Percentiles rank a stretch among this genome's conserved stretches.
phyloP scores from a whole-genome alignment of 2,888 invertebrate species.

The Acholoe squamosa region DNA sequence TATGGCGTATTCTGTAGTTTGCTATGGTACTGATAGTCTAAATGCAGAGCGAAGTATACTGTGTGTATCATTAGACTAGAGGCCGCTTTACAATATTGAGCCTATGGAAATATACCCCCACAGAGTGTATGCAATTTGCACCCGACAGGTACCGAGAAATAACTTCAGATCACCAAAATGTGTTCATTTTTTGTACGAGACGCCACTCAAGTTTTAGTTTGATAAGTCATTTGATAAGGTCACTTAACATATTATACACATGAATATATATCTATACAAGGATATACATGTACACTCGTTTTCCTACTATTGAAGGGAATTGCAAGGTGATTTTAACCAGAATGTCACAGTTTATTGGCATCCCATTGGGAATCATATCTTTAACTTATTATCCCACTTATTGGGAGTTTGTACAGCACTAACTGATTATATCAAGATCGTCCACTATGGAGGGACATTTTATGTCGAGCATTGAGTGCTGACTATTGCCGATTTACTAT shows the following conservation, averaged over 20 bases:
- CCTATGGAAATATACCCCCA: not conserved
- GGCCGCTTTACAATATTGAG: not conserved
- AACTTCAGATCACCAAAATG: constrained; percentile 43
- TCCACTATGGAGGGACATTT: not conserved
- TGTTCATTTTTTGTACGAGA: constrained; percentile 15
- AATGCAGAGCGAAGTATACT: not conserved
- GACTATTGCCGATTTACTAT: not conserved
- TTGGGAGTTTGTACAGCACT: constrained; percentile 10
- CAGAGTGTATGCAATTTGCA: not conserved
- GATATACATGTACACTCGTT: not conserved
- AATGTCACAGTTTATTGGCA: not conserved
- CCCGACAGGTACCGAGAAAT: not conserved
- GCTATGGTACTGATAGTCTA: not conserved
- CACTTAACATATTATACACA: constrained; percentile 6
- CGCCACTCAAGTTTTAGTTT: constrained; percentile 20
- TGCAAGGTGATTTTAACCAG: not conserved
- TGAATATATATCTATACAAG: no score
- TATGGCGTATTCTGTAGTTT: not conserved
- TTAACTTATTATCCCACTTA: not conserved
- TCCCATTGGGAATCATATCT: constrained; percentile 18
- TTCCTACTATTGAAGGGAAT: constrained; percentile 2
- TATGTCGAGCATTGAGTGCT: not conserved
- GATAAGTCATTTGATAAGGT: not conserved
- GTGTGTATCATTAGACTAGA: not conserved
- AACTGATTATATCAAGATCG: not conserved